Conservation (phyloP, 2,888 invertebrate genomes). For the Lasioglossum pauxillum region DNA sequence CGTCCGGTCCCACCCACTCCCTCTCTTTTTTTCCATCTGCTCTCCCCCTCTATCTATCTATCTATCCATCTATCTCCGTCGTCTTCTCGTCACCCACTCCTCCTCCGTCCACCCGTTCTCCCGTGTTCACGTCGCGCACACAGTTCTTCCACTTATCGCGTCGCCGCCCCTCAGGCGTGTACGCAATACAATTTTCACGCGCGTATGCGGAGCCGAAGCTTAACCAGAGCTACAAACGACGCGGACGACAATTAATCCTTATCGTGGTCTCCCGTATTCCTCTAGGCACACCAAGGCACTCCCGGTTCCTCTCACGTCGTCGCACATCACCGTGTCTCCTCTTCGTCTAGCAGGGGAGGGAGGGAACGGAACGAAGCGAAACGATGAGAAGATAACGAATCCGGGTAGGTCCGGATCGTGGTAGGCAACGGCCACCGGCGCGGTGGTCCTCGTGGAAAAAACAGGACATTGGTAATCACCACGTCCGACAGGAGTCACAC, state of each 20-base stretch:
- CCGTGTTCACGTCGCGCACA: neutral
- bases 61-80: neutral
- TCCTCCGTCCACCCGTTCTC: conserved; percentile 13
- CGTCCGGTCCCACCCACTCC: conserved; percentile 51
- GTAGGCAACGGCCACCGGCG: neutral
- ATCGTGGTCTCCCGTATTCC: conserved; percentile 16
- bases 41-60: neutral
- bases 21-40: conserved; percentile 16
- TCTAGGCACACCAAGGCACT: conserved; percentile 71
- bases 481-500: neutral
- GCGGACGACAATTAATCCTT: neutral
- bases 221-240: neutral
- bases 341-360: conserved; percentile 17
- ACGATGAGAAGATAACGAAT: neutral
- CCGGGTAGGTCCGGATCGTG: neutral
- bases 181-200: conserved; percentile 41
- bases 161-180: conserved; percentile 12
- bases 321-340: conserved; percentile 34
- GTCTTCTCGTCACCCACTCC: conserved; percentile 22
- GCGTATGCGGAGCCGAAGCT: conserved; percentile 15
- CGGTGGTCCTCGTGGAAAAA: neutral
- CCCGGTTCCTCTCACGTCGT: conserved; percentile 43
- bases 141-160: conserved; percentile 10
- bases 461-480: neutral
- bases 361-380: neutral